Conservation (phyloP, 2,113 vertebrate genomes). For the Strigops habroptila region DNA sequence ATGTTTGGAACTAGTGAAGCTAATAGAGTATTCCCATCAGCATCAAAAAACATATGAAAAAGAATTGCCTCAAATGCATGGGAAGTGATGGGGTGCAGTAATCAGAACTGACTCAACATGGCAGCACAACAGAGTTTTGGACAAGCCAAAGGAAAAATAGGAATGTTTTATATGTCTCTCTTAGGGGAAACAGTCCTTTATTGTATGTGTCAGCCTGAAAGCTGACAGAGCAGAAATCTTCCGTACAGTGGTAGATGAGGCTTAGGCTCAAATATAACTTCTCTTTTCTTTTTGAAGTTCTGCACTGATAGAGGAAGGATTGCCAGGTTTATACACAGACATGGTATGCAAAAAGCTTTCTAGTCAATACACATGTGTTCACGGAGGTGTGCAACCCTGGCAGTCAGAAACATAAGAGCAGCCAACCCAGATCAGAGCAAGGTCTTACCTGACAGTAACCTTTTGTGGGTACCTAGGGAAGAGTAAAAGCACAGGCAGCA, state of each 20-base stretch:
- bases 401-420: not conserved
- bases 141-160: not conserved
- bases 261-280: not conserved
- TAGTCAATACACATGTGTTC: not conserved
- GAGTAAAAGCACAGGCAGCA: not conserved
- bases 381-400: not conserved
- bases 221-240: not conserved
- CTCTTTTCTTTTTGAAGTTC: not conserved
- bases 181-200: not conserved
- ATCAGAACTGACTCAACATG: not conserved
- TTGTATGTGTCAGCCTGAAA: not conserved
- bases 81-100: not conserved
- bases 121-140: not conserved
- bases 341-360: not conserved
- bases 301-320: not conserved
- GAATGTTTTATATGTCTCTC: not conserved
- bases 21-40: not conserved
- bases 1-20: not conserved
- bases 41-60: not conserved
- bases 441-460: not conserved
- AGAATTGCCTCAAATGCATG: not conserved
- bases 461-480: not conserved
- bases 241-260: not conserved
- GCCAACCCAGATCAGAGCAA: not conserved
- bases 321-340: not conserved